Evolutionary conservation across 1,140 invertebrate genomes (phyloP), one percentile per base, ranked within the genome.

Genomic region (Carcinoscorpius rotundicauda): DNA sequence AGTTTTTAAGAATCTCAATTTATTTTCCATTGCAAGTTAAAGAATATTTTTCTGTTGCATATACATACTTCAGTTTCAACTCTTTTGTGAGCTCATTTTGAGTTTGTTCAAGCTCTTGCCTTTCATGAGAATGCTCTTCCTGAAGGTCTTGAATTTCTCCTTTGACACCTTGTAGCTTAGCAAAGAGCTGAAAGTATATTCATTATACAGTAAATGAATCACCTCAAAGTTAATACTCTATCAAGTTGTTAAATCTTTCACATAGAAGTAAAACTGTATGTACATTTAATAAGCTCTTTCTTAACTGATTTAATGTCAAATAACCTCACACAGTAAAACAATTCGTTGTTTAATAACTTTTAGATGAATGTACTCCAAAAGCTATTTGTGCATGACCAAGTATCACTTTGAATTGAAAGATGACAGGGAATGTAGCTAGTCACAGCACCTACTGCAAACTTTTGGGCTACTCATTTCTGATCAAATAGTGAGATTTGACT

Each of bases 121-220:
- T 78, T 71, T 93, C 88, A 60, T 84, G 81, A 62, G 86, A 85
- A 72, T 89, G 87, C 67, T 91, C 86, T 68, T 89, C 88, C 62
- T 87, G 87, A n/a, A 87, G 82, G 72, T 93, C 91, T 61, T 85
- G 82, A 4, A 93, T 83, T 73, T 96, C 91, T 59, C 81, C 77
- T 69, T 80, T 81, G 8, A 80, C 78, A 56, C 77, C 76, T 75
- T 86, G 81, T 52, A 85, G 75, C 72, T 86, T 85, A 49, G 79
- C 77, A 72, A 85, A 83, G 63, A 88, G 73, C 75, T 89, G 55
- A 58, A 61, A 63, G 52, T 51, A 10, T 9, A 55, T 49, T 29
- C 6, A 67, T 8, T 5, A 50, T 52, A 59, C 9, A 4, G 4
- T 29, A n/a, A 51, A 68, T n/a, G 57, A 29, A 64, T 56, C 52